Conservation (phyloP, 2,113 vertebrate genomes). For the Columba livia region DNA sequence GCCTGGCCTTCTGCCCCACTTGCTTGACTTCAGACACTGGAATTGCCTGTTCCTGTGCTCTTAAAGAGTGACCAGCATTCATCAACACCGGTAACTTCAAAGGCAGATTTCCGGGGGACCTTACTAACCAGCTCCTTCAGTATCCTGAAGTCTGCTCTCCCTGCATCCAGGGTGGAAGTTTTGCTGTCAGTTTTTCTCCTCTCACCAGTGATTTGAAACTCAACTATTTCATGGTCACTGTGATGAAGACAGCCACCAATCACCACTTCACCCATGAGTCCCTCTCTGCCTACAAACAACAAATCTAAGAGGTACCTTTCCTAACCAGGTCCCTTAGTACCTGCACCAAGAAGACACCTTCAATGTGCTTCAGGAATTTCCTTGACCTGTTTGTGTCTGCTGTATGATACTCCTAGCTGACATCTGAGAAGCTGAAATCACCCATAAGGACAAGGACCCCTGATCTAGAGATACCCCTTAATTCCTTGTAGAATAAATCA, state of each 20-base stretch:
- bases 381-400: neutral
- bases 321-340: neutral
- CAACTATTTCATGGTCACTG: neutral
- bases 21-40: neutral
- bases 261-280: neutral
- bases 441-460: neutral
- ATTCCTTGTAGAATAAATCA: neutral
- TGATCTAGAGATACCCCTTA: neutral
- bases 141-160: neutral
- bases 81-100: neutral
- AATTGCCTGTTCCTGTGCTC: neutral
- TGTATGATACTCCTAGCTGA: neutral
- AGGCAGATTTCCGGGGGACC: neutral
- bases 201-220: neutral
- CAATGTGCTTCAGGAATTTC: neutral
- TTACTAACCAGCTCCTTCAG: neutral
- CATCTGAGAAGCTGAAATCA: neutral
- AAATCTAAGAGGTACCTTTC: neutral
- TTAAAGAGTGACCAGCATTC: neutral
- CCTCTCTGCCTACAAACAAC: neutral
- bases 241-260: neutral
- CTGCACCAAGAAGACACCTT: neutral
- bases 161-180: neutral
- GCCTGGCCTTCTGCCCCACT: neutral
- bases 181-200: neutral